A percentile compares a stretch with the other conserved stretches of the same genome.
Conservation (phyloP, 1,140 invertebrate genomes). For the Platyscapa corneri region DNA sequence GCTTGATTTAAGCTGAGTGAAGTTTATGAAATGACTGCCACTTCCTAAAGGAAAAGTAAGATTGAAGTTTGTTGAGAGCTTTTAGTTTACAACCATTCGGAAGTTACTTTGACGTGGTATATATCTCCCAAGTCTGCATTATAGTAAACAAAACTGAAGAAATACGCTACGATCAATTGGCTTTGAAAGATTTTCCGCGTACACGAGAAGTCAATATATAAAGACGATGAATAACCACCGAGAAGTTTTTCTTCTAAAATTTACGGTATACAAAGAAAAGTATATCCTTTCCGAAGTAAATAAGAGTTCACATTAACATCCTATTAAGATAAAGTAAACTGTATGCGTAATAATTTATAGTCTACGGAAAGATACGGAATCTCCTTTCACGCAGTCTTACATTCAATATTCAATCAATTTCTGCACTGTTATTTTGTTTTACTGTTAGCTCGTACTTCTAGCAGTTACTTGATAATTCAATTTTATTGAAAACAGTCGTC, state of each 20-base stretch:
- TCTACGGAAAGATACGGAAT: no score
- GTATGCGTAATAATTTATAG: no score
- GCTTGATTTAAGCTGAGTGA: slow-evolving; percentile 30
- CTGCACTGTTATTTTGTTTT: not conserved
- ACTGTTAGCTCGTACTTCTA: not conserved
- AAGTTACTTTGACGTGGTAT: slow-evolving; percentile 41
- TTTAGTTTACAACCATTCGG: slow-evolving; percentile 40
- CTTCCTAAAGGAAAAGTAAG: slow-evolving; percentile 36
- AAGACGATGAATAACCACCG: not conserved
- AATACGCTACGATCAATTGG: slow-evolving; percentile 30
- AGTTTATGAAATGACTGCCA: slow-evolving; percentile 40
- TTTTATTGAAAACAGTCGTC: no score
- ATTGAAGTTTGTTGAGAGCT: slow-evolving; percentile 41
- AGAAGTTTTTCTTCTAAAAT: not conserved
- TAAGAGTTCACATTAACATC: slow-evolving; percentile 17
- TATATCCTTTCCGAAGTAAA: not conserved
- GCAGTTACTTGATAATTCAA: no score
- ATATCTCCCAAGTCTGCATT: slow-evolving; percentile 12
- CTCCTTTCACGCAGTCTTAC: no score
- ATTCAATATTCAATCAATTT: no score
- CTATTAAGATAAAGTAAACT: not conserved
- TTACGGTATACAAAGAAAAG: not conserved
- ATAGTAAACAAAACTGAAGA: slow-evolving; percentile 33
- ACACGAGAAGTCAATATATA: not conserved
- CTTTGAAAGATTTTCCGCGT: slow-evolving; percentile 22